Conservation (phyloP, 2,113 vertebrate species). For the Herpetotheres cachinnans region DNA sequence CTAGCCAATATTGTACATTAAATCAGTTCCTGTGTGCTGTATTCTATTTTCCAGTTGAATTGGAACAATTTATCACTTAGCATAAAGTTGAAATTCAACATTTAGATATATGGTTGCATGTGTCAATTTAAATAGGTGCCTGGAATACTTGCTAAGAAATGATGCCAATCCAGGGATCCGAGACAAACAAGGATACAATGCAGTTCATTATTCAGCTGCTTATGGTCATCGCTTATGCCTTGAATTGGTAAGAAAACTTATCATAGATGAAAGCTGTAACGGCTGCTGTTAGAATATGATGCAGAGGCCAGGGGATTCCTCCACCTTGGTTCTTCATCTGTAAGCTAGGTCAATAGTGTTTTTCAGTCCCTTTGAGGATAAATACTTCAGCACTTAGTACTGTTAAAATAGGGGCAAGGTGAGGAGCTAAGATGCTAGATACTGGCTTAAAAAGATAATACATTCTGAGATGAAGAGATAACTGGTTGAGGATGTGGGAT, state of each 20-base stretch:
- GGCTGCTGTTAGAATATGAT: neutral
- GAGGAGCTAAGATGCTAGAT: neutral
- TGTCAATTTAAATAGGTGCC: constrained; percentile 84
- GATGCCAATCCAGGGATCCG: constrained; percentile 97
- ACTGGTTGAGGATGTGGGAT: neutral
- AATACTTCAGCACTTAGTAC: neutral
- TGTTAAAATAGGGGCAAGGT: neutral
- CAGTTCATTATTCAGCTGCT: constrained; percentile 91
- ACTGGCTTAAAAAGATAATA: neutral
- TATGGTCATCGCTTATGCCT: constrained; percentile 81
- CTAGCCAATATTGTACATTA: neutral
- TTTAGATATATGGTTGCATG: constrained; percentile 23
- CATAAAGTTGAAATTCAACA: constrained; percentile 11
- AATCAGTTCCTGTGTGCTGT: neutral
- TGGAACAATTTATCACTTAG: neutral
- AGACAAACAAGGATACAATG: constrained; percentile 96
- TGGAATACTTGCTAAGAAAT: constrained; percentile 97
- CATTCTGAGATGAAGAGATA: neutral
- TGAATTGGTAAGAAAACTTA: constrained; percentile 74
- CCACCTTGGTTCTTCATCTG: neutral
- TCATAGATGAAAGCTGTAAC: neutral
- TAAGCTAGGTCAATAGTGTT: neutral
- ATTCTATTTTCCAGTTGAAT: constrained; percentile 15
- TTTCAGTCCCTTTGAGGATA: neutral
- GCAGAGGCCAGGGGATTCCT: neutral